Conservation (phyloP, 2,888 invertebrate genomes). For the Lepidonotus clava region DNA sequence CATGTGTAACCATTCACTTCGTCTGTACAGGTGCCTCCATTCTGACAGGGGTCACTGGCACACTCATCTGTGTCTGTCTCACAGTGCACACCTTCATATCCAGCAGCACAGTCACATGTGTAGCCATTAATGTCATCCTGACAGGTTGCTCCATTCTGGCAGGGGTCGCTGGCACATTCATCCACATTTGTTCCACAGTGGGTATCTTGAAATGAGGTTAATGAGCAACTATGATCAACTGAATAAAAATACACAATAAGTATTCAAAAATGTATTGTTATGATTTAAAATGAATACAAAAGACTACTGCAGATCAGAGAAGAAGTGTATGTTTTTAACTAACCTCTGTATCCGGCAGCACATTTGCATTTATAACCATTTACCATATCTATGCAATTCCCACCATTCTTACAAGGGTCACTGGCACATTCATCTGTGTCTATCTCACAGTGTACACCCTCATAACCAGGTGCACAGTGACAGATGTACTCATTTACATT, state of each 20-base stretch:
- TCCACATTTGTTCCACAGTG: slow-evolving; percentile 43
- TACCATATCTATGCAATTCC: slow-evolving; percentile 85
- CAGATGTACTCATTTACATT: not conserved
- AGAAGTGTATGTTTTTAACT: too few relatives aligned
- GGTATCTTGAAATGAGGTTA: too few relatives aligned
- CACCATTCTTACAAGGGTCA: slow-evolving; percentile 87
- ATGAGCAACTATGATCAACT: too few relatives aligned
- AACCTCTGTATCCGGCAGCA: slow-evolving; percentile 9
- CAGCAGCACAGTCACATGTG: slow-evolving; percentile 17
- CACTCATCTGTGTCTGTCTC: slow-evolving; percentile 87
- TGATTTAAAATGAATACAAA: too few relatives aligned
- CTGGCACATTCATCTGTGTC: slow-evolving; percentile 38
- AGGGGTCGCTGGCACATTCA: not conserved
- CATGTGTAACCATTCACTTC: slow-evolving; percentile 56
- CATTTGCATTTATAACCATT: slow-evolving; percentile 56
- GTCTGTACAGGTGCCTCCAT: slow-evolving; percentile 90
- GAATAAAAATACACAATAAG: too few relatives aligned
- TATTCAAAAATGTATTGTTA: too few relatives aligned
- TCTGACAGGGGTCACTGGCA: slow-evolving; percentile 95
- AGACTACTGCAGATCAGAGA: too few relatives aligned
- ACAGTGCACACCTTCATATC: slow-evolving; percentile 59
- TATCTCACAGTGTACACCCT: slow-evolving; percentile 40
- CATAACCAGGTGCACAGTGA: slow-evolving; percentile 28
- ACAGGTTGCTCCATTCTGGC: slow-evolving; percentile 27
- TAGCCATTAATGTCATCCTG: slow-evolving; percentile 12